Evolutionary conservation across 2,888 invertebrate species (phyloP), one percentile per base, ranked within the genome.

Genomic region (Heterodera filipjevi): DNA sequence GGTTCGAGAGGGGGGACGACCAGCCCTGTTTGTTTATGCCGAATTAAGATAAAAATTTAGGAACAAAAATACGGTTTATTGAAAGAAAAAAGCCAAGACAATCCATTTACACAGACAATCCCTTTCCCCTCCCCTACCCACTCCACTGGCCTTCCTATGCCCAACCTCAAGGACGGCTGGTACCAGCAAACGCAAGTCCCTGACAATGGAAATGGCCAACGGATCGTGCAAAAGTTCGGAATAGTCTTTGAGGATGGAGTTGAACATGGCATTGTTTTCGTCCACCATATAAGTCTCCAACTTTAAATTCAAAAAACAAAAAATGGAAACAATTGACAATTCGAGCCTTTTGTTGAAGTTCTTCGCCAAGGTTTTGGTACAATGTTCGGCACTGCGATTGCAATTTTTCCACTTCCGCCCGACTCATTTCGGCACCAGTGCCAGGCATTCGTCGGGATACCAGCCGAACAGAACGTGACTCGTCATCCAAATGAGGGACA

Each of bases 281-380:
- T 73, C 73, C 44, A 64, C 35, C 49, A 73, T 73, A 73, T 73
- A 73, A 12, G 73, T 64, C 22, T 64, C 35, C 59, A 73, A 49
- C 73, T 73, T 39, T 39, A 12, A 10, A 39, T 10, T 39, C 12
- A 39, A 39, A n/a, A 39, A 12, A 12, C 39, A 39, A 0, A 39
- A 39, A 39, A 39, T 10, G 12, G 8, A 39, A 39, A 39, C 0
- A 10, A 12, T 39, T 39, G 39, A 12, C 12, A 6, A 6, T 39
- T 39, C 59, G 8, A 27, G 27, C 59, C n/a, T 59, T 59, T 59
- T 59, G 59, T n/a, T 59, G 59, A 27, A 59, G 59, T 22, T 59
- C 59, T 27, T 59, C 59, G 59, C 59, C 59, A 27, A 59, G 59
- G 12, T 59, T 59, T 27, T 59, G 59, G 27, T 59, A 59, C 59